Percentiles rank a stretch among this genome's conserved stretches.
Conservation (phyloP, 2,797 vertebrate genomes). For the Dendrocincla tyrannina region DNA sequence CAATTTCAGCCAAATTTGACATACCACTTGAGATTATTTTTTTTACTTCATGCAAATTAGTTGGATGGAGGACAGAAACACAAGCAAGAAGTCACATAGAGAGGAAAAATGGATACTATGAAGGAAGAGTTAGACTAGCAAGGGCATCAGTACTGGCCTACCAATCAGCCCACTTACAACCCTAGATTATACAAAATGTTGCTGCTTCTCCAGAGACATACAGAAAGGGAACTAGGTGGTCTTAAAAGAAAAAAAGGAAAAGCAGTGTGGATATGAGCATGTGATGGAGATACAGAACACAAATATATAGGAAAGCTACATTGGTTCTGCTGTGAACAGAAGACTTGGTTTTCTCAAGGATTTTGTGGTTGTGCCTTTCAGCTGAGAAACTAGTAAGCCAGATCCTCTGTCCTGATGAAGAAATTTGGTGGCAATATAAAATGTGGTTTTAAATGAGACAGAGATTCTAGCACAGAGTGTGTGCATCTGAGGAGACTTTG, state of each 20-base stretch:
- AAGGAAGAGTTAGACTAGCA: neutral
- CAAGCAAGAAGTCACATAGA: neutral
- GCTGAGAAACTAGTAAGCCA: neutral
- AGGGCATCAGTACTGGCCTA: neutral
- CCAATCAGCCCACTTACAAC: neutral
- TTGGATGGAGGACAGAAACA: neutral
- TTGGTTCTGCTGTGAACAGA: neutral
- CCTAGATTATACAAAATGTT: neutral
- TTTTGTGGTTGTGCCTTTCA: neutral
- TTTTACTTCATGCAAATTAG: neutral
- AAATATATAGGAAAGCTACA: neutral
- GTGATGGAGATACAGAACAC: neutral
- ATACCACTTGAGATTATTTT: neutral
- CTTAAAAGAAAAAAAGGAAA: neutral
- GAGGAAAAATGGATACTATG: neutral
- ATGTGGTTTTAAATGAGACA: neutral
- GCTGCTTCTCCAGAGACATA: neutral
- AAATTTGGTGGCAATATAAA: neutral
- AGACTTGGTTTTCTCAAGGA: neutral
- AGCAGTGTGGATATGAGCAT: neutral
- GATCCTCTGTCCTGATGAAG: neutral
- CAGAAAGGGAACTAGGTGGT: neutral
- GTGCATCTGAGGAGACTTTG: neutral
- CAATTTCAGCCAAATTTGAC: neutral
- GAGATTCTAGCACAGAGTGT: neutral